Percentiles rank a stretch among this genome's conserved stretches.
Evolutionary conservation across 2,888 invertebrate genomes (phyloP).

Genomic region (Tromatobia lineatoria): DNA sequence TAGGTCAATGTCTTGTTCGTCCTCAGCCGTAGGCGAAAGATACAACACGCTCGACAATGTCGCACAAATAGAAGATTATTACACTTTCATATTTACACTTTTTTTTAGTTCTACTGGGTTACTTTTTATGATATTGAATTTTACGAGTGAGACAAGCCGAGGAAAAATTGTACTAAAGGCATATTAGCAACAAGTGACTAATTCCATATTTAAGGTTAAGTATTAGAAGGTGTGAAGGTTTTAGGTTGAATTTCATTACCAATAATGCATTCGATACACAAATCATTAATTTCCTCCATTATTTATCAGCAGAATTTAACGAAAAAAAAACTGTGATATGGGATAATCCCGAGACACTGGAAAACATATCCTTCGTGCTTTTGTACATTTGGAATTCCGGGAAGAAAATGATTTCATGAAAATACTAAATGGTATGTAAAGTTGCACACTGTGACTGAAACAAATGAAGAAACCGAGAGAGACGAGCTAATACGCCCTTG

Average conservation of each 20-base stretch:
- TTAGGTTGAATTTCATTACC: background rate
- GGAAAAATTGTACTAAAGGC: too few relatives aligned
- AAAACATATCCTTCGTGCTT: background rate
- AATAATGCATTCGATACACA: background rate
- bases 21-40: conserved; percentile 34
- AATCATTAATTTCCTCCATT: too few relatives aligned
- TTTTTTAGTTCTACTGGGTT: conserved; percentile 2
- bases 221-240: background rate
- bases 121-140: background rate
- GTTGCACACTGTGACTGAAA: conserved; percentile 27
- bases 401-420: background rate
- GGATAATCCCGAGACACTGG: too few relatives aligned
- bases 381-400: background rate
- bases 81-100: background rate
- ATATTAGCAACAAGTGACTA: background rate
- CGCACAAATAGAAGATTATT: conserved; percentile 53
- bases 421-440: conserved; percentile 27
- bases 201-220: background rate
- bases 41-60: conserved; percentile 48
- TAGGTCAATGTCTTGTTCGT: conserved; percentile 35
- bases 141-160: background rate
- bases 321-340: too few relatives aligned
- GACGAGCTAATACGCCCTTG: conserved; percentile 56
- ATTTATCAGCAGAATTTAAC: too few relatives aligned
- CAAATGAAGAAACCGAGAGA: conserved; percentile 33